Conservation (phyloP, 2,113 vertebrate species). For the chimpanzee (Pan troglodytes) region NHGRI_mPanTro3-v2.1_pri NC_072408.2:126030001-126030500, state of each 20-base stretch:
- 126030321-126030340: not conserved
- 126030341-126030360: not conserved
- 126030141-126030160: not conserved
- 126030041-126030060: not conserved
- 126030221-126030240: not conserved
- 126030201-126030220: not conserved
- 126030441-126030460: not conserved
- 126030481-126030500: not conserved
- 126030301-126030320: not conserved
- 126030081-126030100: not conserved
- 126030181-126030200: not conserved
- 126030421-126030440: not conserved
- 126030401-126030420: not conserved
- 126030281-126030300: not conserved
- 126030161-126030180: not conserved
- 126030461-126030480: not conserved
- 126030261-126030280: not conserved
- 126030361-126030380: not conserved
- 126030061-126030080: not conserved
- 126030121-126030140: not conserved
- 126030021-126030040: constrained; percentile 15
- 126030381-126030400: not conserved
- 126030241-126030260: not conserved
- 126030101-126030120: not conserved
- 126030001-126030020: not conserved